phyloP scores from a whole-genome alignment of 2,797 vertebrate species.

The Enteromius anoplus region DNA sequence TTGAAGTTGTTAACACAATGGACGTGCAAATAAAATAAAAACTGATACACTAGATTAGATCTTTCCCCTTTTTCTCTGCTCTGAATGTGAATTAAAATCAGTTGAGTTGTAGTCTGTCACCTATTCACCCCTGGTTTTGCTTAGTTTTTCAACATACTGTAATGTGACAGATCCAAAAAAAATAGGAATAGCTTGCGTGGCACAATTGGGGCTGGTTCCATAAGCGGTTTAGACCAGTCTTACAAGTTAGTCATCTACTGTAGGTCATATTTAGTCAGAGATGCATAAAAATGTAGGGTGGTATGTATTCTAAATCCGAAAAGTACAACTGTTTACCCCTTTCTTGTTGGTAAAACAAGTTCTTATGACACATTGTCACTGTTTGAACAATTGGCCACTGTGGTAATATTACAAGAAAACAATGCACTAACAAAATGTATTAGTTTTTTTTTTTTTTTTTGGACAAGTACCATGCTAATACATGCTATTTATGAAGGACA shows the following conservation, averaged over 20 bases:
- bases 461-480: not conserved
- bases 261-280: not conserved
- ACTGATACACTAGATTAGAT: slow-evolving; percentile 70
- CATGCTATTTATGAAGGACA: not conserved
- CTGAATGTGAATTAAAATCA: not conserved
- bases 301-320: not conserved
- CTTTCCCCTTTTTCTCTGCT: not conserved
- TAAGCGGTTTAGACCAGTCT: not conserved
- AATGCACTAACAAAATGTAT: not conserved
- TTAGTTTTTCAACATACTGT: not conserved
- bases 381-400: not conserved
- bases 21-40: slow-evolving; percentile 81
- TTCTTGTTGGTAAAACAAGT: not conserved
- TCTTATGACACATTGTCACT: not conserved
- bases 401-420: not conserved
- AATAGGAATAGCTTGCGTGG: no score
- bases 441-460: not conserved
- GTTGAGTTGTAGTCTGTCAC: not conserved
- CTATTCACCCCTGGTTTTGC: not conserved
- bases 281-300: not conserved
- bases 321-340: not conserved
- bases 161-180: not conserved
- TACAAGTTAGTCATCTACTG: not conserved
- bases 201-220: not conserved
- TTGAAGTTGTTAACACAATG: slow-evolving; percentile 80